Evolutionary conservation across 2,888 invertebrate genomes (phyloP), one percentile per base, ranked within the genome.

Genomic region (Drosophila multiciliata): DNA sequence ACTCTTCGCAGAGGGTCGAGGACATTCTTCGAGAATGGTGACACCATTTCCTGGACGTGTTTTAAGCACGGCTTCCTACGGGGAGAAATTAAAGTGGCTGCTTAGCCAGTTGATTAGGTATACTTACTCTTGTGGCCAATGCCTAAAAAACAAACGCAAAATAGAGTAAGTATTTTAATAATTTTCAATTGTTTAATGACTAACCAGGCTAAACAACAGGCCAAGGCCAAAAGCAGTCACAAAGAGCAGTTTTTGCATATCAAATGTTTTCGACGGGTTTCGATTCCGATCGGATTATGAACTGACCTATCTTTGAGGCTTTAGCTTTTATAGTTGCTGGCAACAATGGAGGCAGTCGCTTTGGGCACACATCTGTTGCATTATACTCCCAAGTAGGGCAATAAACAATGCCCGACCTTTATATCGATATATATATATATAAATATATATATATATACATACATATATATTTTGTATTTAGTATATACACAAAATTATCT

Each of bases 1-100:
- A 17, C 64, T 54, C 49, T 90, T 26, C 7, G 80, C 66, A 0
- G 82, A 73, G 17, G 90, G 90, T n/a, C 50, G 40, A 8, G 84
- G 88, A 48, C 84, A 84, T n/a, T 63, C 38, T 1, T 38, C 48
- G 1, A 23, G 6, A 38, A 15, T 45, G 49, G 3, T 42, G 26
- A 23, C 42, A 33, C 20, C 42, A 7, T 38, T 2, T 17, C 9
- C 23, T 8, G 45, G 15, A 15, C 3, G 20, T 23, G 15, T 3
- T 1, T 15, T 15, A 23, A 1, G 45, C 45, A 1, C 45, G 23
- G 1, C 23, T 4, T 8, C 17, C 36, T 45, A 32, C 11, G 35
- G 17, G 12, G 1, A 7, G 17, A 48, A 15, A 29, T 38, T 35
- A 12, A 23, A 12, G 11, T 45, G 45, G 45, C 45, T 20, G 29